Percentiles rank a stretch among this genome's conserved stretches.
Evolutionary conservation across 2,113 vertebrate species (phyloP).

Genomic region (Bolborhynchus lineola): DNA sequence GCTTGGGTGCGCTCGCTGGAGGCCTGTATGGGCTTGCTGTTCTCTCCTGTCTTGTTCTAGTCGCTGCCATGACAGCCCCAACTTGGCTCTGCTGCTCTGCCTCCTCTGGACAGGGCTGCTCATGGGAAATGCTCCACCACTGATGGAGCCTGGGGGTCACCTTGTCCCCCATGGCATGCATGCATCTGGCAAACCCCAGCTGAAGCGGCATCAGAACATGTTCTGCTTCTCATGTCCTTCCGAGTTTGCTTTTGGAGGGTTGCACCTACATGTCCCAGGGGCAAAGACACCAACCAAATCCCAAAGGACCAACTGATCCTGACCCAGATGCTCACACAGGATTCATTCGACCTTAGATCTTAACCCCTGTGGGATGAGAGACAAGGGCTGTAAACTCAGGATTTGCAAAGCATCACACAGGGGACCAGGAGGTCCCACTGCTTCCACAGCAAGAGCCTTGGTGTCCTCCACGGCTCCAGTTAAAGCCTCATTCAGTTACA

Average conservation of each 20-base stretch:
- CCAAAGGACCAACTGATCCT: background rate
- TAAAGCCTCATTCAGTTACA: background rate
- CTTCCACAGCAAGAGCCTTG: background rate
- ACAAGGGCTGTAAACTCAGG: background rate
- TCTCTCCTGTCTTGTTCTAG: background rate
- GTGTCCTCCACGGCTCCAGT: background rate
- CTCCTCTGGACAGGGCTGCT: background rate
- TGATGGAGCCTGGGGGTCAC: background rate
- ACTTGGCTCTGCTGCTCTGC: background rate
- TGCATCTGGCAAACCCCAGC: rapidly evolving
- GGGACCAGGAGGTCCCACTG: background rate
- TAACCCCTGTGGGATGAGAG: background rate
- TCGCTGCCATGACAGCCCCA: rapidly evolving
- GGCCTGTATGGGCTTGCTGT: background rate
- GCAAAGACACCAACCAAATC: background rate
- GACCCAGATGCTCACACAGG: background rate
- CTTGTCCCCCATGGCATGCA: rapidly evolving
- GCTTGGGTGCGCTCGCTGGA: background rate
- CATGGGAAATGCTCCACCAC: background rate
- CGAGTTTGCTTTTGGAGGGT: background rate
- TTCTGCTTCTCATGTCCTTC: background rate
- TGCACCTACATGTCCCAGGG: background rate
- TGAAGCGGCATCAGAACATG: background rate
- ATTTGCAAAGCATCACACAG: background rate
- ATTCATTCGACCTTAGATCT: background rate